Base-by-base conservation (phyloP, 2,113 vertebrate species). In the Phasianus colchicus region DNA sequence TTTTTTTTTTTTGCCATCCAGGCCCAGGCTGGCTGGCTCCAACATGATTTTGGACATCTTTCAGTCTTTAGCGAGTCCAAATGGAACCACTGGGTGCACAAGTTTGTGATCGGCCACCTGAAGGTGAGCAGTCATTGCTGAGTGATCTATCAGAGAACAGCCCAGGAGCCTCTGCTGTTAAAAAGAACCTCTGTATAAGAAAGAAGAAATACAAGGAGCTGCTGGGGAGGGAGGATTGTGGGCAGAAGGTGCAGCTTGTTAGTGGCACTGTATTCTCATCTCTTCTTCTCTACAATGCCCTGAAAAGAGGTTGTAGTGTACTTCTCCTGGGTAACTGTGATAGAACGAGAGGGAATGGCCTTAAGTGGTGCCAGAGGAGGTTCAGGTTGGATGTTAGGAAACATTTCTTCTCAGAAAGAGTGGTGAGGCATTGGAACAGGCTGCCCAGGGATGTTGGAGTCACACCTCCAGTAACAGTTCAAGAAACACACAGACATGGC, bases 41-140 rank as follows among this genome's bases (percentile, higher is more conserved):
- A 98, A 92, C 98, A 98, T 19, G 98, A 98, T 92, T 98, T 98
- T 24, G 98, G 98, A 25, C 98, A 98, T 78, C 96, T 98, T 40
- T 98, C 98, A 0, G 98, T 98, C 89, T 98, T 98, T 12, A 90
- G 97, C 87, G 97, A 96, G 38, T 98, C 98, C 15, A 93, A 50
- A 1, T 98, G 98, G 98, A 98, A 98, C 96, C 98, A 98, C 92
- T 91, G 97, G 95, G 55, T 98, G 8, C 98, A 98, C 92, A 98
- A 98, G 55, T 98, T 98, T 1, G 98, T 98, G 66, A 98, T 98
- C 2, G 98, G 98, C 86, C 98, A 98, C 25, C 95, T 98, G 86
- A 98, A 98, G 98, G 98, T 98, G 89, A 76, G 70, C 71, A 3
- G 22, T 48, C 6, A 11, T 1, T 8, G 27, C 47, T 80, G 64